phyloP scores from a whole-genome alignment of 2,888 invertebrate genomes.

The Nectonema munidae region DNA sequence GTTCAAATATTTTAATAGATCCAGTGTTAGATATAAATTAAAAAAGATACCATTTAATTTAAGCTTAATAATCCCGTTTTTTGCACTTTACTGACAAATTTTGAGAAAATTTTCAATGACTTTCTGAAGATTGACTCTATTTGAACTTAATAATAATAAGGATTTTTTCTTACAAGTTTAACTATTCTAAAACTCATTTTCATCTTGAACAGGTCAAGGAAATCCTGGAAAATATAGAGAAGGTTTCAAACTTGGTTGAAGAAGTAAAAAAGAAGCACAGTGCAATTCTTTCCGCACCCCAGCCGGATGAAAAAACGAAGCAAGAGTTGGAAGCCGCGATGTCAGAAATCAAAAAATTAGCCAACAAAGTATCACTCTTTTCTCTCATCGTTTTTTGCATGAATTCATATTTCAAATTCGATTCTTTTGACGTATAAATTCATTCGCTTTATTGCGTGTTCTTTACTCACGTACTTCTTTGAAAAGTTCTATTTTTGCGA shows the following conservation, averaged over 20 bases:
- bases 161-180: too few relatives aligned
- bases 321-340: constrained; percentile 98
- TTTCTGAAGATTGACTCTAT: too few relatives aligned
- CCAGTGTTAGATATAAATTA: too few relatives aligned
- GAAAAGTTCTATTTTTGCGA: too few relatives aligned
- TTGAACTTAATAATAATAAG: too few relatives aligned
- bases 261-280: constrained; percentile 99
- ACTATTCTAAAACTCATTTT: too few relatives aligned
- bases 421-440: constrained; percentile 1
- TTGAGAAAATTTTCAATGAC: too few relatives aligned
- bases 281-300: constrained; percentile 84
- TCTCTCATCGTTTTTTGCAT: not conserved
- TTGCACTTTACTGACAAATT: too few relatives aligned
- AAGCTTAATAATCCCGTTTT: too few relatives aligned
- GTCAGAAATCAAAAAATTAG: constrained; percentile 99
- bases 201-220: constrained; percentile 98
- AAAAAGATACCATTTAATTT: too few relatives aligned
- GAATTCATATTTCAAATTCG: not conserved
- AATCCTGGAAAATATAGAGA: constrained; percentile 97
- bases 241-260: constrained; percentile 93
- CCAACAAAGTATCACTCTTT: constrained; percentile 81
- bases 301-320: constrained; percentile 97
- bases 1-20: too few relatives aligned
- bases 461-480: not conserved
- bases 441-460: not conserved